These are phyloP conservation scores for Nemoura dubitans DNA, from an alignment of 2,888 invertebrate genomes.

Conservation along the genomic window DNA sequence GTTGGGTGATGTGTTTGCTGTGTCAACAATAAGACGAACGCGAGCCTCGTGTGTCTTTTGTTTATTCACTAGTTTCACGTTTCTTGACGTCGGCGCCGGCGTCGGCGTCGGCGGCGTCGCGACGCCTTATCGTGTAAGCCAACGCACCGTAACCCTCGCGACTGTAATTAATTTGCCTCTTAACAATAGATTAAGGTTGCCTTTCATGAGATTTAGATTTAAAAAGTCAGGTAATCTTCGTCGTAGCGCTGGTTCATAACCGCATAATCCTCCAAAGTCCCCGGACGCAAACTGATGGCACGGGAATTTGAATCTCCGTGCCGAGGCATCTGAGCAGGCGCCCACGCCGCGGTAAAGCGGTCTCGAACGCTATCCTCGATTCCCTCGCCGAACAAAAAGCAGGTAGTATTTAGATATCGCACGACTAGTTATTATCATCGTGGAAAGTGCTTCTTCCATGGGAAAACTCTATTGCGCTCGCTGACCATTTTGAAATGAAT, in stretches of 20 bases:
- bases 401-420: background rate
- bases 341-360: background rate
- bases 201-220: background rate
- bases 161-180: background rate
- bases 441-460: background rate
- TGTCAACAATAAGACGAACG: slow-evolving; percentile 43
- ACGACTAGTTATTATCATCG: background rate
- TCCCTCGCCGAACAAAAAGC: background rate
- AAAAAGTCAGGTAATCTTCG: background rate
- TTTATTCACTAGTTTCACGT: slow-evolving; percentile 22
- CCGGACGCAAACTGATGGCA: background rate
- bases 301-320: background rate
- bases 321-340: background rate
- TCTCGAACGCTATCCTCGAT: background rate
- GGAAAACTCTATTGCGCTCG: background rate
- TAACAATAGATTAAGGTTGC: slow-evolving; percentile 12
- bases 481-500: slow-evolving; percentile 7
- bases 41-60: slow-evolving; percentile 20
- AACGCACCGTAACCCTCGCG: background rate
- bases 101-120: background rate
- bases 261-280: background rate
- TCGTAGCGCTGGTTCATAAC: background rate
- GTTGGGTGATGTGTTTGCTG: slow-evolving; percentile 45
- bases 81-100: slow-evolving; percentile 3
- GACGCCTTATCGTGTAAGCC: background rate